Evolutionary conservation across 1,140 invertebrate genomes (phyloP).

Genomic region (Procambarus virginalis): DNA sequence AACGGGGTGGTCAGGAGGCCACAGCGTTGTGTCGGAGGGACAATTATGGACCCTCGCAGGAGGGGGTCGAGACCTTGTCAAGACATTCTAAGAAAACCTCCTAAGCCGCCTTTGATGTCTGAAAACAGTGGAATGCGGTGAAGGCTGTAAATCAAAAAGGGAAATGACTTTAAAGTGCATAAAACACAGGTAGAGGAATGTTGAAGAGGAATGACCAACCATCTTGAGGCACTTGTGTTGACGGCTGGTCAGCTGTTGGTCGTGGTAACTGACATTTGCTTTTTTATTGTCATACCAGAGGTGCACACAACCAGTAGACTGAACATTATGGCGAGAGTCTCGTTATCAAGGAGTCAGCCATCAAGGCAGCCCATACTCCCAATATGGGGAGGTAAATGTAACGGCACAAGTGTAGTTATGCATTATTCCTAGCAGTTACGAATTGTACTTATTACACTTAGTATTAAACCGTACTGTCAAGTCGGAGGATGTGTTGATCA

Average conservation of each 20-base stretch:
- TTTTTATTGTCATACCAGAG: too few relatives aligned
- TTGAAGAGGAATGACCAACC: background rate
- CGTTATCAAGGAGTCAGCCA: too few relatives aligned
- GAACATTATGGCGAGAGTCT: too few relatives aligned
- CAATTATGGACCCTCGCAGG: background rate
- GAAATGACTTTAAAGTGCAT: background rate
- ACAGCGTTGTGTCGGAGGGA: background rate
- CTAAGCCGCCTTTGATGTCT: background rate
- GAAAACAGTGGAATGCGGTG: background rate
- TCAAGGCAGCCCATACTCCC: too few relatives aligned
- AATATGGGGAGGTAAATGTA: too few relatives aligned
- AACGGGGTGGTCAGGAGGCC: too few relatives aligned
- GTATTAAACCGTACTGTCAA: too few relatives aligned
- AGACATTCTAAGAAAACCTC: background rate
- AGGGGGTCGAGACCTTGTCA: background rate
- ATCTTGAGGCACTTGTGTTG: background rate
- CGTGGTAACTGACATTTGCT: background rate
- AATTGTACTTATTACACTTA: too few relatives aligned
- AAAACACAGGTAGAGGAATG: background rate
- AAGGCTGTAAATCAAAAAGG: conserved; percentile 1
- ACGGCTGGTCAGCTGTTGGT: background rate
- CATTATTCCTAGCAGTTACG: too few relatives aligned
- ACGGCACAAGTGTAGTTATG: too few relatives aligned
- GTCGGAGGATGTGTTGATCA: too few relatives aligned
- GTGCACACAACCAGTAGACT: too few relatives aligned